These are phyloP conservation scores for Lophius americanus DNA, from an alignment of 2,797 vertebrate species.

Conservation along the genomic window DNA sequence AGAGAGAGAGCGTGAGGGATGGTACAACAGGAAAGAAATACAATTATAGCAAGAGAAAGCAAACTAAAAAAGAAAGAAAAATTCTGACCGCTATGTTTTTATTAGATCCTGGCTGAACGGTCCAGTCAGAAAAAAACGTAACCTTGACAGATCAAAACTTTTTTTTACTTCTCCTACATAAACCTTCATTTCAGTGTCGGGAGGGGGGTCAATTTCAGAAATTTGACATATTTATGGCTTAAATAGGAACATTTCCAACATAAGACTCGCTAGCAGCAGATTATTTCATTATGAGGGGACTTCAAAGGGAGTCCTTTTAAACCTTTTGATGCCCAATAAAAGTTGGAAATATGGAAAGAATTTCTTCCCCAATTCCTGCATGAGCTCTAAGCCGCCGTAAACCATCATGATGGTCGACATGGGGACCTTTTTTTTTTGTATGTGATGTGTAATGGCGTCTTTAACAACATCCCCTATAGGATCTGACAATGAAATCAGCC, in stretches of 20 bases:
- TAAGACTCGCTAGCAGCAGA: not conserved
- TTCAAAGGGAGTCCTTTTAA: slow-evolving; percentile 20
- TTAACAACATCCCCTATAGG: too few species aligned
- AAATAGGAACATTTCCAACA: slow-evolving; percentile 10
- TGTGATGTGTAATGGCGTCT: too few species aligned
- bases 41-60: not conserved
- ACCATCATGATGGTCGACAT: too few species aligned
- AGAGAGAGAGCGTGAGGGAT: not conserved
- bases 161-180: not conserved
- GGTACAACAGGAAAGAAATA: not conserved
- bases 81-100: not conserved
- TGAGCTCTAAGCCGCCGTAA: too few species aligned
- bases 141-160: slow-evolving; percentile 3
- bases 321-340: slow-evolving; percentile 3
- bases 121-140: not conserved
- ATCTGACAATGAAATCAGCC: too few species aligned
- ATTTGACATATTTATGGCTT: slow-evolving; percentile 4
- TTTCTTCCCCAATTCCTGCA: not conserved
- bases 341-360: not conserved
- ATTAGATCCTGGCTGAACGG: not conserved
- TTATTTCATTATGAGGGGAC: slow-evolving; percentile 4
- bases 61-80: not conserved
- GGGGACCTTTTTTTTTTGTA: too few species aligned
- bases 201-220: slow-evolving; percentile 9
- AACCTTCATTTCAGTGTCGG: slow-evolving; percentile 3